Conservation (phyloP, 2,888 invertebrate genomes). For the Epicampocera succincta region DNA sequence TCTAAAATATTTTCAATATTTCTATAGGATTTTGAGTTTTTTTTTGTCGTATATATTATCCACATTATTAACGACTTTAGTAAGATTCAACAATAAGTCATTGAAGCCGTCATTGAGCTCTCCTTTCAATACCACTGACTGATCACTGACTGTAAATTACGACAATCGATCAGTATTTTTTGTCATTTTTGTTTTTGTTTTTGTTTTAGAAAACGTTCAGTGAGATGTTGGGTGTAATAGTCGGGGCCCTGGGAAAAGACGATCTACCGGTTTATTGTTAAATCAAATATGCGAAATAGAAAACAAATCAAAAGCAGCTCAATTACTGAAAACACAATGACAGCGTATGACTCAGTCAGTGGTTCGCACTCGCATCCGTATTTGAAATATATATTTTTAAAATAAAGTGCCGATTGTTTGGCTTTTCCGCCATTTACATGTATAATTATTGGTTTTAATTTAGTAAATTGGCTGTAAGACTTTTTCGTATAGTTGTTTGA, state of each 20-base stretch:
- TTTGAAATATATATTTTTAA: neutral
- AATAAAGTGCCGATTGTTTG: slow-evolving; percentile 16
- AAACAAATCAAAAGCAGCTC: slow-evolving; percentile 11
- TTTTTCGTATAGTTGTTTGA: neutral
- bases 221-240: slow-evolving; percentile 10
- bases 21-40: no score
- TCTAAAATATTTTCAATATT: no score
- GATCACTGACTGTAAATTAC: slow-evolving; percentile 41
- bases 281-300: slow-evolving; percentile 7
- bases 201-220: neutral
- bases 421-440: neutral
- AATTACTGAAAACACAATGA: slow-evolving; percentile 12
- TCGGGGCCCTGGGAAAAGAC: slow-evolving; percentile 24
- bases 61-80: no score
- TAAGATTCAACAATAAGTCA: no score
- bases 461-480: no score
- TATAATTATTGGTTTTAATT: no score
- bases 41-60: no score
- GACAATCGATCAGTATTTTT: slow-evolving; percentile 40
- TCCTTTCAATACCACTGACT: slow-evolving; percentile 1
- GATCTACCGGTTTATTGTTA: slow-evolving; percentile 25
- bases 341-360: no score
- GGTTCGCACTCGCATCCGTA: no score
- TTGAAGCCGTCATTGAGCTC: no score
- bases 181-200: no score